Conservation (phyloP, 2,113 vertebrate genomes). For the Mesembrinibis cayennensis region DNA sequence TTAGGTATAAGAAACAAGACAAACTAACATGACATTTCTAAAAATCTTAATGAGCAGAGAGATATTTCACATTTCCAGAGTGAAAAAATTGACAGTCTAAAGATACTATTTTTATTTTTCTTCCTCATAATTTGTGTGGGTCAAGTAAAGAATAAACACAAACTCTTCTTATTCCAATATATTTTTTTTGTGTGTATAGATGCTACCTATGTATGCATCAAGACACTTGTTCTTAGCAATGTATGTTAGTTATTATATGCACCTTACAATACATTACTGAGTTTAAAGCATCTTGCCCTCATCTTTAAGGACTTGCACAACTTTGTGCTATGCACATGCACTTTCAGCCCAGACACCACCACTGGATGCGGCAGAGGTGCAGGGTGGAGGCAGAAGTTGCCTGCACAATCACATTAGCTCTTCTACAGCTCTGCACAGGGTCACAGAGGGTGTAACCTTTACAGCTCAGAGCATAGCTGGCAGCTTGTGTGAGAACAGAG, state of each 20-base stretch:
- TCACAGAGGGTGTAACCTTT: neutral
- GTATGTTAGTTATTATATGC: neutral
- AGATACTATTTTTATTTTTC: neutral
- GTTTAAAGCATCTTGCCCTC: neutral
- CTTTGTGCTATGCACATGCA: neutral
- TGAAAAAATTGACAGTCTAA: neutral
- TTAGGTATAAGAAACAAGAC: neutral
- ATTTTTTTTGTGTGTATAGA: neutral
- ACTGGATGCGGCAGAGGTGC: accelerated
- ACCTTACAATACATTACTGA: neutral
- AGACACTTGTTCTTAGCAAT: neutral
- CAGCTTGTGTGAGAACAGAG: neutral
- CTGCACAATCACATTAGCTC: neutral
- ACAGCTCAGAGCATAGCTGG: neutral
- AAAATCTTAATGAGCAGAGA: neutral
- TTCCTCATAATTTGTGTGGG: neutral
- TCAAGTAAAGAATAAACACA: neutral
- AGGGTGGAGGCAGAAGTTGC: neutral
- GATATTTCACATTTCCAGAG: neutral
- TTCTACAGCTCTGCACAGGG: neutral
- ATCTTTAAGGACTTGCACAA: neutral
- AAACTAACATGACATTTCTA: neutral
- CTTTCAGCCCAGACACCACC: neutral
- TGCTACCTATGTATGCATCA: too few species aligned
- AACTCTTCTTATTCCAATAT: neutral